These are phyloP conservation scores for Anthonomus grandis DNA, from an alignment of 1,140 invertebrate genomes.

Conservation along the genomic window DNA sequence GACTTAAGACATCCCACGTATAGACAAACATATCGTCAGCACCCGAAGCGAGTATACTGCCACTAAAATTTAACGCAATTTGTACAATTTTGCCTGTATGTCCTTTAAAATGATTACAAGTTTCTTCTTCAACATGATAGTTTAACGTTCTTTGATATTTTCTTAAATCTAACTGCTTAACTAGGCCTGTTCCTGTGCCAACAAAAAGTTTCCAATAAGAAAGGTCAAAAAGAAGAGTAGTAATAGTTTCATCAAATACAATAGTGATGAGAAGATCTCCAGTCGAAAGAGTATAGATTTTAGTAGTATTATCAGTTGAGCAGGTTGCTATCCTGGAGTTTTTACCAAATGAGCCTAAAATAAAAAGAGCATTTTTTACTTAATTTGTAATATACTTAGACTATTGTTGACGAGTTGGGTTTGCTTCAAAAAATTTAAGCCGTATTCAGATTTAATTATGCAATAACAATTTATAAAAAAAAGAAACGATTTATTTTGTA, in stretches of 20 bases:
- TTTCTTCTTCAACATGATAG: constrained; percentile 57
- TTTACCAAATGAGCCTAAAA: constrained; percentile 49
- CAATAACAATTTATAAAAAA: too few species aligned
- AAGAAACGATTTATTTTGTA: too few species aligned
- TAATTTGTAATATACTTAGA: too few species aligned
- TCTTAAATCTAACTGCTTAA: constrained; percentile 65
- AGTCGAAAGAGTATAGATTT: constrained; percentile 70
- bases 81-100: constrained; percentile 67
- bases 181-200: constrained; percentile 66
- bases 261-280: constrained; percentile 69
- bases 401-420: too few species aligned
- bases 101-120: constrained; percentile 53
- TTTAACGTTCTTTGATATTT: constrained; percentile 64
- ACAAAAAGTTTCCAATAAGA: constrained; percentile 70
- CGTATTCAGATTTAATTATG: too few species aligned
- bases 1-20: constrained; percentile 75
- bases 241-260: constrained; percentile 68
- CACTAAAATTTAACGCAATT: constrained; percentile 68
- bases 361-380: too few species aligned
- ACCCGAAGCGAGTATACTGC: constrained; percentile 67
- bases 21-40: constrained; percentile 69
- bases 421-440: too few species aligned
- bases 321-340: constrained; percentile 68
- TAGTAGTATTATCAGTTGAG: constrained; percentile 77
- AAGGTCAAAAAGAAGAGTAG: constrained; percentile 65